Evolutionary conservation across 2,797 vertebrate species (phyloP).

Genomic region (Hypotaenidia okinawae): DNA sequence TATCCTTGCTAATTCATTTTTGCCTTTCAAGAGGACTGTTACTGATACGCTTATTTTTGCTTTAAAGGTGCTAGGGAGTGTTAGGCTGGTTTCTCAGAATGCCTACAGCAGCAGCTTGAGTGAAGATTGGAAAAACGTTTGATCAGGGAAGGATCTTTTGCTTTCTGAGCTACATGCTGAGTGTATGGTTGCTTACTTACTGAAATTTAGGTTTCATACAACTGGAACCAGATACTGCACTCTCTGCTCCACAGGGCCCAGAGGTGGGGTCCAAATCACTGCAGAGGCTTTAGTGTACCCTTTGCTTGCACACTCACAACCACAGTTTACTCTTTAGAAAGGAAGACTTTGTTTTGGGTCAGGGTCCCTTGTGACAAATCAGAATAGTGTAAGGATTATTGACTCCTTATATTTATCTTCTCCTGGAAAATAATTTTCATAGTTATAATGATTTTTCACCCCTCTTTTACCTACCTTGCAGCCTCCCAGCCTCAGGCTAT

Average conservation of each 20-base stretch:
- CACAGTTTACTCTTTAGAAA: background rate
- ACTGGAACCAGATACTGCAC: background rate
- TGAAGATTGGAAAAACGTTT: background rate
- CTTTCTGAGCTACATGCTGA: background rate
- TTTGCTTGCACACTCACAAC: background rate
- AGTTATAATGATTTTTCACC: background rate
- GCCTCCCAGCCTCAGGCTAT: background rate
- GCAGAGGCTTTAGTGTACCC: background rate
- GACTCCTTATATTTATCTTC: background rate
- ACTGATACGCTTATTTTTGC: background rate
- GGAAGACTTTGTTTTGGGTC: background rate
- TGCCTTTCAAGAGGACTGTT: background rate
- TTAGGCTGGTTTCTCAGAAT: background rate
- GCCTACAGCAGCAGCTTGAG: background rate
- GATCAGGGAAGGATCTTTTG: background rate
- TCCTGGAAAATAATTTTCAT: background rate
- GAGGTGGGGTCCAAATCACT: background rate
- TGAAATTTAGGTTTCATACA: background rate
- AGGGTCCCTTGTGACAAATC: rapidly evolving
- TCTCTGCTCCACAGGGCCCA: background rate
- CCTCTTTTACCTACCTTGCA: background rate
- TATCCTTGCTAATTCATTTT: background rate
- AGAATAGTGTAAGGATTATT: background rate
- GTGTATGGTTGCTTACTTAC: background rate
- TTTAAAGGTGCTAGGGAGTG: background rate